Evolutionary conservation across 2,888 invertebrate species (phyloP).

Genomic region (Drosophila pullipes): DNA sequence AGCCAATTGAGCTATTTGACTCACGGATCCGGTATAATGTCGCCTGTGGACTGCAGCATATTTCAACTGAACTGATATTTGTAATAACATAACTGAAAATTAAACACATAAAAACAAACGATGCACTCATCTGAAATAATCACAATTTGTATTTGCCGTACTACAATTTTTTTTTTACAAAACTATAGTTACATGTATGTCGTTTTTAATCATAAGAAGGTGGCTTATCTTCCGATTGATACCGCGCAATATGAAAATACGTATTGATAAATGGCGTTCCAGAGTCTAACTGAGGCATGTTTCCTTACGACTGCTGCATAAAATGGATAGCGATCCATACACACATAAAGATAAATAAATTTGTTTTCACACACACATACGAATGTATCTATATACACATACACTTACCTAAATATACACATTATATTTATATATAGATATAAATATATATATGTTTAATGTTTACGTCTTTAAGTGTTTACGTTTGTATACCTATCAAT

Average conservation of each 20-base stretch:
- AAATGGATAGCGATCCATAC: conserved; percentile 50
- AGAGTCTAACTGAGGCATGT: conserved; percentile 45
- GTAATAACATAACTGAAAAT: conserved; percentile 48
- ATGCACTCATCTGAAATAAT: conserved; percentile 46
- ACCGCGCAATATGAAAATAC: conserved; percentile 31
- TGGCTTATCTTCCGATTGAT: conserved; percentile 43
- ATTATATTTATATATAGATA: conserved; percentile 10
- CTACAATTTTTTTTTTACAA: not conserved
- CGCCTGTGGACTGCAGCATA: conserved; percentile 50
- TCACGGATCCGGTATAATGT: conserved; percentile 29
- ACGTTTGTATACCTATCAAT: conserved; percentile 14
- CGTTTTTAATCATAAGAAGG: conserved; percentile 8
- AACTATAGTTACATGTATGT: conserved; percentile 6
- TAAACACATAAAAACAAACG: conserved; percentile 36
- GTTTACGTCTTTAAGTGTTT: conserved; percentile 18
- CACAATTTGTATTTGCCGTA: conserved; percentile 12
- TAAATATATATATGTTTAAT: conserved; percentile 16
- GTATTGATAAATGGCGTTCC: conserved; percentile 41
- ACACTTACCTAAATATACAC: conserved; percentile 5
- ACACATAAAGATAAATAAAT: conserved; percentile 29
- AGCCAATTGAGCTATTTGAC: conserved; percentile 8
- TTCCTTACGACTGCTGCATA: conserved; percentile 34
- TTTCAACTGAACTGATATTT: conserved; percentile 28
- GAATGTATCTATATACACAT: conserved; percentile 3
- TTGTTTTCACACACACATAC: conserved; percentile 11